Evolutionary conservation across 2,797 vertebrate genomes (phyloP).

Genomic region (Gambusia yucatana): DNA sequence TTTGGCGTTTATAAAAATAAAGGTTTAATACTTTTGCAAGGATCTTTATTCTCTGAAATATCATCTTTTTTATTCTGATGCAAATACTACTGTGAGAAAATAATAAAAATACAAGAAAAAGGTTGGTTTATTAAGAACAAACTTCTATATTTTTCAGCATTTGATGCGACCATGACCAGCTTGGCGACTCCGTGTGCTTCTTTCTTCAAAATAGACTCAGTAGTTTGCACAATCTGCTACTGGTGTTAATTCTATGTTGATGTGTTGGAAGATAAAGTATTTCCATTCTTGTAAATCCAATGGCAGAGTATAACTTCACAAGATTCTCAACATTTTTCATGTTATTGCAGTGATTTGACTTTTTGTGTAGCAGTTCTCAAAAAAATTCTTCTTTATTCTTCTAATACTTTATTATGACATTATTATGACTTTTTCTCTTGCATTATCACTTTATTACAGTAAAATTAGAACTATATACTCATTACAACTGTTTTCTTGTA

Average conservation of each 20-base stretch:
- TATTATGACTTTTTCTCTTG: background rate
- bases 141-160: background rate
- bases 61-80: background rate
- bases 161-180: background rate
- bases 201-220: no score
- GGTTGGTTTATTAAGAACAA: background rate
- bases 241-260: background rate
- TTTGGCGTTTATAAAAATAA: background rate
- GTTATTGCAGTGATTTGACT: background rate
- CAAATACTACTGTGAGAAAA: background rate
- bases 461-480: no score
- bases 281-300: background rate
- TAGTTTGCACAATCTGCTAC: background rate
- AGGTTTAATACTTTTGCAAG: background rate
- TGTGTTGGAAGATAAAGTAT: background rate
- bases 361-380: background rate
- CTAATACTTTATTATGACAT: background rate
- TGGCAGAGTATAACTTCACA: background rate
- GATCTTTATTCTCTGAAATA: background rate
- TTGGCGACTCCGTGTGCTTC: background rate
- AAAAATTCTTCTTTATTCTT: background rate
- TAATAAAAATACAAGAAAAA: background rate
- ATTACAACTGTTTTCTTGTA: background rate
- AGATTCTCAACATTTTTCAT: background rate
- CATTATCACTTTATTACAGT: background rate